These are phyloP conservation scores for Paracentrotus lividus DNA, from an alignment of 53 echinoderm and acorn worm species.

Conservation along the genomic window DNA sequence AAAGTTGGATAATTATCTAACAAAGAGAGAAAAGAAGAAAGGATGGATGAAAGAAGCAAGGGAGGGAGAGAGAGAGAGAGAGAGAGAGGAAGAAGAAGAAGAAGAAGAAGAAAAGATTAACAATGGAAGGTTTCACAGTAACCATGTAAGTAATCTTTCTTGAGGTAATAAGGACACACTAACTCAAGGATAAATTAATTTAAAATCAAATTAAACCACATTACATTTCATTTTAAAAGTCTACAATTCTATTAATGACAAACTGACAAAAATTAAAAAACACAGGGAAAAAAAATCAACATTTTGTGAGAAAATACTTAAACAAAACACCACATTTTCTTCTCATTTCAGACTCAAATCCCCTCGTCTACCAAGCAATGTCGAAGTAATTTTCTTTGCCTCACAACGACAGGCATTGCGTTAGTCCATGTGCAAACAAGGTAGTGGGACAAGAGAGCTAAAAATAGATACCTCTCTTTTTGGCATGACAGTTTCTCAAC, in stretches of 20 bases:
- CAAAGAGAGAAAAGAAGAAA: neutral
- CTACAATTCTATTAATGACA: no score
- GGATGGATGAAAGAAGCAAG: neutral
- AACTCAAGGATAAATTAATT: no score
- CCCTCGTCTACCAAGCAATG: neutral
- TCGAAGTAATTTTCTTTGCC: constrained; percentile 53
- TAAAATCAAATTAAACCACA: no score
- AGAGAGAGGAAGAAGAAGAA: neutral
- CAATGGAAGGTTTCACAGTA: no score
- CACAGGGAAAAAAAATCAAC: neutral
- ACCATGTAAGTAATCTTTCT: no score
- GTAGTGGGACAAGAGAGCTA: constrained; percentile 14
- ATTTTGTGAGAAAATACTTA: neutral
- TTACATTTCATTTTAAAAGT: no score
- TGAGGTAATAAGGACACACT: no score
- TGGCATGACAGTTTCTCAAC: constrained; percentile 20
- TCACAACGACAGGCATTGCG: neutral
- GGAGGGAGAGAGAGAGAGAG: neutral
- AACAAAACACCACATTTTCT: neutral
- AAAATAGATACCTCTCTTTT: constrained; percentile 1
- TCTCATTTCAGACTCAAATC: neutral
- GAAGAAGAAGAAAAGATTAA: neutral
- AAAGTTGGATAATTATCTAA: no score
- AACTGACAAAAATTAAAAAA: no score
- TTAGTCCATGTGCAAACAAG: constrained; percentile 43